Base-by-base conservation (phyloP, 2,113 vertebrate genomes). In the Nycticorax nycticorax region DNA sequence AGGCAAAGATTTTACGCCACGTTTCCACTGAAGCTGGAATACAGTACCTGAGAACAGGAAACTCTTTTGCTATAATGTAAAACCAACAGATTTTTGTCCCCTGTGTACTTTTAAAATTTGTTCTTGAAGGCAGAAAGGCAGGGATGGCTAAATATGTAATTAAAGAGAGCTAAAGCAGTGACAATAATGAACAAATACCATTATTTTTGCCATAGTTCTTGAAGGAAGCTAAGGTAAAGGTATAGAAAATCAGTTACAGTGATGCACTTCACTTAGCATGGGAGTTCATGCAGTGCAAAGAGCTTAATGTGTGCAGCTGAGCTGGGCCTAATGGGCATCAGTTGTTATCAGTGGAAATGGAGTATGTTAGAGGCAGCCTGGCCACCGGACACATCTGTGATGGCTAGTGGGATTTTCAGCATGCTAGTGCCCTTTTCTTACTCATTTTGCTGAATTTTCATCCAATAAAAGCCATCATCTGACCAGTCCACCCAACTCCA, bases 271-370 rank as follows among this genome's bases (percentile, higher is more conserved):
- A 96, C 96, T 96, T 96, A 97, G 81, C 82, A 93, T 93, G 89
- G 87, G 94, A 93, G 89, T 95, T 96, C 96, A 97, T 90, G 94
- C 96, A 85, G 96, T 90, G 96, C 95, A 95, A 96, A 95, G 82
- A 96, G 93, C 96, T 96, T 96, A 97, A 97, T 96, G 95, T 43
- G 81, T 95, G 92, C 82, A 85, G 90, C 92, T 92, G 94, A 96
- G 92, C 92, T 83, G 81, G 85, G 88, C 82, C 88, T 97, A 97
- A 97, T 96, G 96, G 96, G 90, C 95, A 73, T 63, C 90, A 83
- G 89, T 67, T 96, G 81, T 94, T 95, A 93, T 85, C 93, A 66
- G 74, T 57, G 67, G 71, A 96, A 96, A 96, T 96, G 85, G 88
- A 92, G 74, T 69, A 82, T 85, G 85, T 94, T 84, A 95, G 80